Base-by-base conservation (phyloP, 2,797 vertebrate genomes). In the Morelia viridis region DNA sequence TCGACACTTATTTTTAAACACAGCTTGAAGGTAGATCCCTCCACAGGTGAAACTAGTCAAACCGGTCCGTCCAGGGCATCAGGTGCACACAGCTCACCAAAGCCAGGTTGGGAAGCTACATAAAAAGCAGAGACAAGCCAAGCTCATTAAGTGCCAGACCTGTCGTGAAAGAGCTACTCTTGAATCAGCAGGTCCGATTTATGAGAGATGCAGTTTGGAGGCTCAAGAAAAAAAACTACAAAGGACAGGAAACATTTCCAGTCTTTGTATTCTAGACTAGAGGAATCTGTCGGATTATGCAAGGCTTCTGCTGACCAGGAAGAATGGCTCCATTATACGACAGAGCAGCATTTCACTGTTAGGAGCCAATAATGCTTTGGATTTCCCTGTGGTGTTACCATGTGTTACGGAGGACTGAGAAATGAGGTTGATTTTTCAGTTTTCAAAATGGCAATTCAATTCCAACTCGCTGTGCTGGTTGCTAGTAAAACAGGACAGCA, bases 11-110 rank as follows among this genome's bases (percentile, higher is more conserved):
- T 56, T 88, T 94, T 88, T 88, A 90, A 91, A n/a, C 95, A 84
- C 85, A 53, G 17, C 0, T 1, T 61, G 0, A 1, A 87, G 94
- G 57, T 3, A 94, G 91, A 31, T 46, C 88, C 31, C 94, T 89
- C 13, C 1, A 0, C 93, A 94, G 93, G 92, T 90, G 84, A 93
- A 97, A 97, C 95, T 65, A 15, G 41, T 92, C 91, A 93, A 80
- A 89, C 24, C 15, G 87, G 96, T 93, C 93, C 90, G 9, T 13
- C 91, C 92, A 90, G 93, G 80, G 60, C 85, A 88, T 89, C 93
- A 92, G 91, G 93, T 93, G 87, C 68, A 88, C 31, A 80, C 2
- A 1, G 57, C 56, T 80, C 26, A 83, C 31, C n/a, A 3, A 60
- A 80, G 46, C 31, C 56, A 41, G 26, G 19, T 60, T 85, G 57